Evolutionary conservation across 2,888 invertebrate genomes (phyloP), one percentile per base, ranked within the genome.

Genomic region (Spatulosminthurus flaviceps): DNA sequence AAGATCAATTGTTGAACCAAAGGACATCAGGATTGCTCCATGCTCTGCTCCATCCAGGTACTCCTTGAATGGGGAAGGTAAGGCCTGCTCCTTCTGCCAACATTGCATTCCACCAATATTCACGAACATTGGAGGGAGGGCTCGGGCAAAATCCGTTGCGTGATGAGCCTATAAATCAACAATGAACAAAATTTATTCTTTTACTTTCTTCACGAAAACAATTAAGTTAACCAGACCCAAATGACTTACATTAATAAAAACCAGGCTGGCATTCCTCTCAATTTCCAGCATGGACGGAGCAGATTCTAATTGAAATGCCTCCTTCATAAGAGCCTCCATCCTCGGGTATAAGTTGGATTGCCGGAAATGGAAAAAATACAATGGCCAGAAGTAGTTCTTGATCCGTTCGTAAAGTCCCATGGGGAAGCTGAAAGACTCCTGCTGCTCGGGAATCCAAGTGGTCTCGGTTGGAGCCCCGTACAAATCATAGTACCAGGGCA

Each of bases 1-100:
- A 22, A 84, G 43, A n/a, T 81, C 80, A 26, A 85, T 81, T 0
- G 84, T 83, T 4, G 85, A 85, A 2, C 85, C 85, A 77, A 84
- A 85, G 1, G 81, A 81, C 61, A 85, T 84, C 5, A 85, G 77
- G 2, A 85, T 83, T 1, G 80, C 85, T 11, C 85, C 85, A 26
- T 75, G 77, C 13, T 81, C 76, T 19, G 84, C 79, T 9, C 70
- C 71, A 29, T 84, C 84, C 79, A 84, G 78, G 60, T 80, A 83
- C 2, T 81, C 78, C 72, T 83, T 76, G 43, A 79, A 79, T n/a
- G 41, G 41, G 21, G 78, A 13, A 28, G 82, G 83, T 13, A 84
- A 64, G 19, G 80, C 67, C 70, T 83, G 81, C 41, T 78, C 78
- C 13, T 81, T 69, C 21, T 67, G 70, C 81, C 82, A 82, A 16